phyloP scores from a whole-genome alignment of 2,113 vertebrate genomes.

The Etheostoma spectabile region DNA sequence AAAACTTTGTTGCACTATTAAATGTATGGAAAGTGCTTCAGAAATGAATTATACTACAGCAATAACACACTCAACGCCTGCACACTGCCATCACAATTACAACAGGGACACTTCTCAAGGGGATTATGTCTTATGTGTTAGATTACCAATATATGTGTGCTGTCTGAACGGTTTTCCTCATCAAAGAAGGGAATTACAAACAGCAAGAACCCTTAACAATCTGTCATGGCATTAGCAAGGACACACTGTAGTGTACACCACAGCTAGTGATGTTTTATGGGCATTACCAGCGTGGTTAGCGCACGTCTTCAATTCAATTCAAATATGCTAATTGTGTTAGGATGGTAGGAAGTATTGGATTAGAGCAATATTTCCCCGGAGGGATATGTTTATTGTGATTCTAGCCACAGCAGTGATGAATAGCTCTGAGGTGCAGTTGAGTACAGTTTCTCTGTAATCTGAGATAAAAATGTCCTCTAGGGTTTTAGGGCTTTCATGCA shows the following conservation, averaged over 20 bases:
- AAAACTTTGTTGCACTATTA: not conserved
- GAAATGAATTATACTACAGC: not conserved
- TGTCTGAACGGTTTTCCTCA: not conserved
- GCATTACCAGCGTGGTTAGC: conserved; percentile 21
- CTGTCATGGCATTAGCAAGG: not conserved
- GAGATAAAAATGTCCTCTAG: conserved; percentile 32
- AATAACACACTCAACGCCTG: not conserved
- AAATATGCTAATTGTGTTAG: conserved; percentile 12
- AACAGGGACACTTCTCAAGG: not conserved
- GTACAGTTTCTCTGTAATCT: conserved; percentile 10
- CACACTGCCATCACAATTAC: not conserved
- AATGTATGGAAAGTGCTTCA: not conserved
- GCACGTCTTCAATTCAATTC: not conserved
- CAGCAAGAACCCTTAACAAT: not conserved
- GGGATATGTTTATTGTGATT: conserved; percentile 35
- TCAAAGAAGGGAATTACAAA: not conserved
- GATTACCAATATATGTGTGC: not conserved
- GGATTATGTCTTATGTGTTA: not conserved
- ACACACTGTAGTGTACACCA: not conserved
- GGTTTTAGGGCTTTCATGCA: conserved; percentile 43
- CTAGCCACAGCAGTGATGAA: conserved; percentile 15
- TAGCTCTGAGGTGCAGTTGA: conserved; percentile 12
- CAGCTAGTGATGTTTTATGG: not conserved
- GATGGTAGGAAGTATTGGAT: conserved; percentile 28
- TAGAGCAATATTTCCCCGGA: not conserved